phyloP scores from a whole-genome alignment of 2,888 invertebrate species.

The Agrilus biguttatus region DNA sequence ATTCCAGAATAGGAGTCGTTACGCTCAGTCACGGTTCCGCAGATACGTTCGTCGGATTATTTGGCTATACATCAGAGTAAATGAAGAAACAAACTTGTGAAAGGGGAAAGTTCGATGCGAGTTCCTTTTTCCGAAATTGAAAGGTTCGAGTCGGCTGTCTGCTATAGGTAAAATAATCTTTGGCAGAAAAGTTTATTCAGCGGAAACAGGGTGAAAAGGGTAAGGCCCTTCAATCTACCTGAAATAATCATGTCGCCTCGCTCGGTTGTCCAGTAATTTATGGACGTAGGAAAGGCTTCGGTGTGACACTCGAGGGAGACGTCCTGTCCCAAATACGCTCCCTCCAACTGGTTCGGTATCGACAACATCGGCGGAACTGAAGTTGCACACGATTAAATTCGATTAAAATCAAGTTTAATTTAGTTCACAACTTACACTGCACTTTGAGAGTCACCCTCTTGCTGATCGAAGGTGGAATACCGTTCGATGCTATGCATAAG shows the following conservation, averaged over 20 bases:
- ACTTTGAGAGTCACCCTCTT: constrained; percentile 70
- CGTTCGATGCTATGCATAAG: constrained; percentile 84
- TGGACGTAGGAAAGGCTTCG: constrained; percentile 82
- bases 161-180: too few relatives aligned
- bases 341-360: constrained; percentile 85
- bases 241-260: constrained; percentile 86
- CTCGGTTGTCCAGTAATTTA: constrained; percentile 90
- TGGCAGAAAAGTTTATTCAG: too few relatives aligned
- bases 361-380: constrained; percentile 89
- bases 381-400: constrained; percentile 8
- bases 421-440: constrained; percentile 53
- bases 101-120: too few relatives aligned
- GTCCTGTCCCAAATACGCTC: constrained; percentile 77
- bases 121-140: too few relatives aligned
- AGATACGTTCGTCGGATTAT: too few relatives aligned
- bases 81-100: too few relatives aligned
- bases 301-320: constrained; percentile 81
- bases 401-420: background rate
- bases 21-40: too few relatives aligned
- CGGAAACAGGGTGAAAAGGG: too few relatives aligned
- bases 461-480: constrained; percentile 82
- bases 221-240: constrained; percentile 37
- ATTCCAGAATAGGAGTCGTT: too few relatives aligned
- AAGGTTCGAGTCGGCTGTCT: too few relatives aligned
- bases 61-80: too few relatives aligned